phyloP scores from a whole-genome alignment of 2,113 vertebrate genomes.

The Athene noctua region DNA sequence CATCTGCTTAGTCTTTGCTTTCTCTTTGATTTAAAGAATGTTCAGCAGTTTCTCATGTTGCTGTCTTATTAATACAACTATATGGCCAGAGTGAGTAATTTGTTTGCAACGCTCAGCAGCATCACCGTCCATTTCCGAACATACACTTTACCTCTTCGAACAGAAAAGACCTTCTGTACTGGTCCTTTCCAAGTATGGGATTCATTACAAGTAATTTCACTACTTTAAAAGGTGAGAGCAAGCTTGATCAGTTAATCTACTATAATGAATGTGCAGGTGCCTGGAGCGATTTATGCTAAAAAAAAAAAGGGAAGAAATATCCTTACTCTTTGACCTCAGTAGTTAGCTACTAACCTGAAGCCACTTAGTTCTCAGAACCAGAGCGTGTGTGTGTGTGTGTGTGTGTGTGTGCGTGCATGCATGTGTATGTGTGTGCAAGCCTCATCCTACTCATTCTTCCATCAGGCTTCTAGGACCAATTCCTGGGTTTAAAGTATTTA shows the following conservation, averaged over 20 bases:
- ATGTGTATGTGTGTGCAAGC: rapidly evolving
- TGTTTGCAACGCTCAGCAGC: neutral
- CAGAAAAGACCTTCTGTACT: neutral
- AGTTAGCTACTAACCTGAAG: neutral
- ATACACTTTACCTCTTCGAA: neutral
- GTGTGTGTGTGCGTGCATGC: no score
- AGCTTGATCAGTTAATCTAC: neutral
- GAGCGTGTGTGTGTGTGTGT: rapidly evolving
- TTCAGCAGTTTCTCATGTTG: neutral
- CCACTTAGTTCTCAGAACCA: neutral
- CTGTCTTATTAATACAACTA: neutral
- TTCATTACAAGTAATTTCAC: neutral
- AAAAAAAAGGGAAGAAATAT: neutral
- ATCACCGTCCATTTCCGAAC: neutral
- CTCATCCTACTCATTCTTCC: neutral
- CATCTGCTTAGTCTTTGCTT: neutral
- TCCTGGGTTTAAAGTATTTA: neutral
- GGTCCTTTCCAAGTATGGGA: neutral
- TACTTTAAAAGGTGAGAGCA: neutral
- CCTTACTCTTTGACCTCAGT: neutral
- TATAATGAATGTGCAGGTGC: neutral
- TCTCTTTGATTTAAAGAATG: neutral
- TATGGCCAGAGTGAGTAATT: neutral
- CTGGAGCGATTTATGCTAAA: neutral
- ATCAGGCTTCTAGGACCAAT: rapidly evolving